Percentiles rank a stretch among this genome's conserved stretches.
These are phyloP conservation scores for Nothura maculosa DNA, from an alignment of 2,797 vertebrate species.

Conservation along the genomic window DNA sequence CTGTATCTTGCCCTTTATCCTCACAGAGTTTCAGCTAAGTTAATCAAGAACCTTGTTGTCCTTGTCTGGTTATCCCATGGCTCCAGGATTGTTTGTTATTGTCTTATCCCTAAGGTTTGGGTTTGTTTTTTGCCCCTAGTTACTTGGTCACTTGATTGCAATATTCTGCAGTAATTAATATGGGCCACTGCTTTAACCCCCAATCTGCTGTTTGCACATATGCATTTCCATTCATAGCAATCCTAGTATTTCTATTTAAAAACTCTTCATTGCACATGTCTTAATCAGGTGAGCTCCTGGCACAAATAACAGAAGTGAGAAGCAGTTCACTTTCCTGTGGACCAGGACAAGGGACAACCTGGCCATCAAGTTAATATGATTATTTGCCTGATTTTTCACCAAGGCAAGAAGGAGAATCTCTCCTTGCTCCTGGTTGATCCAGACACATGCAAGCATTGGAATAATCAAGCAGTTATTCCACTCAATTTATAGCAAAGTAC, in stretches of 20 bases:
- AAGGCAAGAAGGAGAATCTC: neutral
- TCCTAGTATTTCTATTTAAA: neutral
- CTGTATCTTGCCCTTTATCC: neutral
- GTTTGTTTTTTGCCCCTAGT: neutral
- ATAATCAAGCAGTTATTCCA: neutral
- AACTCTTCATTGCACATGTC: neutral
- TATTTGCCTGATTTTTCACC: neutral
- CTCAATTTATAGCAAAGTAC: neutral
- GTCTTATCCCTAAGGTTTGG: neutral
- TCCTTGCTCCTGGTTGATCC: neutral
- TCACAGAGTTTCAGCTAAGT: neutral
- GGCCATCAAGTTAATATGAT: neutral
- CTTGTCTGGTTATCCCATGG: neutral
- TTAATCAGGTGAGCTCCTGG: fast-evolving
- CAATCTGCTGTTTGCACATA: neutral
- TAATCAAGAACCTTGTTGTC: neutral
- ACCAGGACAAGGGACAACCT: neutral
- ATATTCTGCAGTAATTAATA: neutral
- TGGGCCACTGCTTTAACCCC: neutral
- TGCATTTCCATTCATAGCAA: neutral
- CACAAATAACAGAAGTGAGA: neutral
- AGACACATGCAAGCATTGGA: neutral
- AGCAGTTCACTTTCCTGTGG: neutral
- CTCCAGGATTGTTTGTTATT: neutral
- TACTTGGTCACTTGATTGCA: neutral